These are phyloP conservation scores for Euproctis similis DNA, from an alignment of 2,888 invertebrate species.

Conservation along the genomic window DNA sequence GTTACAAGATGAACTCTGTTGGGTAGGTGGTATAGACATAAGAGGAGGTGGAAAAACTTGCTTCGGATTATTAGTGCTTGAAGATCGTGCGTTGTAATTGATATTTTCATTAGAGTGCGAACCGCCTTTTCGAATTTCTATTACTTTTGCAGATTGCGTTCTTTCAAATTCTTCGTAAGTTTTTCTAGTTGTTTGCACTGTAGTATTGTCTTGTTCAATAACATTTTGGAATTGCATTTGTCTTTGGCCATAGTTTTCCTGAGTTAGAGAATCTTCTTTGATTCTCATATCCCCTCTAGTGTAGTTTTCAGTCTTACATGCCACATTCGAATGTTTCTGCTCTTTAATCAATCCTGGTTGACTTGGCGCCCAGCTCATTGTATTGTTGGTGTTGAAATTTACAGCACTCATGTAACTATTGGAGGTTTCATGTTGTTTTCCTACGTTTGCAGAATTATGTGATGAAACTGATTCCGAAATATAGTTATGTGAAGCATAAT, in stretches of 20 bases:
- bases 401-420: conserved; percentile 54
- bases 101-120: conserved; percentile 47
- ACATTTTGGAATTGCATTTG: conserved; percentile 69
- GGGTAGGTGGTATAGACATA: conserved; percentile 53
- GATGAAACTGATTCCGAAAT: conserved; percentile 42
- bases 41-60: conserved; percentile 62
- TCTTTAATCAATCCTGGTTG: conserved; percentile 67
- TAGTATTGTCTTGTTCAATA: conserved; percentile 72
- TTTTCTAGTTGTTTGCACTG: conserved; percentile 78
- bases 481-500: conserved; percentile 54
- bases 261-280: conserved; percentile 53
- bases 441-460: conserved; percentile 48
- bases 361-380: conserved; percentile 45
- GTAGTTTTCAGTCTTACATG: conserved; percentile 66
- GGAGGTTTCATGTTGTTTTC: conserved; percentile 66
- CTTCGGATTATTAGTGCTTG: conserved; percentile 51
- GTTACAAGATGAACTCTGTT: conserved; percentile 57
- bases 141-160: conserved; percentile 78
- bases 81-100: conserved; percentile 49
- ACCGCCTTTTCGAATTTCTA: conserved; percentile 77
- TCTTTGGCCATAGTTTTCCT: conserved; percentile 59
- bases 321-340: conserved; percentile 64
- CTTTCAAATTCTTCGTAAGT: conserved; percentile 82
- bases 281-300: conserved; percentile 49
- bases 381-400: conserved; percentile 36